Evolutionary conservation across 2,888 invertebrate genomes (phyloP).

Genomic region (Platycheirus albimanus): DNA sequence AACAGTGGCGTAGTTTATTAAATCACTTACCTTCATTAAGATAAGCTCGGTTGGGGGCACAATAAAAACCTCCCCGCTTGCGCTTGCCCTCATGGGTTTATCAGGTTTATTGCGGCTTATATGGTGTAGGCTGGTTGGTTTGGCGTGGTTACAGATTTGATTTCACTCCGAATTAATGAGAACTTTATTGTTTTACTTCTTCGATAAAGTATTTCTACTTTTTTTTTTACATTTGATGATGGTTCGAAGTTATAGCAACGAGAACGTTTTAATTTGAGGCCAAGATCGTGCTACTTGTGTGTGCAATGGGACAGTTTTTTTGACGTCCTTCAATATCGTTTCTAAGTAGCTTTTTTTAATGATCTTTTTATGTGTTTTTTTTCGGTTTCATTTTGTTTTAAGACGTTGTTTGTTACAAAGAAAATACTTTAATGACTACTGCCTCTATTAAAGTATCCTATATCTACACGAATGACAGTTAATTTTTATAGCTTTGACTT

Average conservation of each 20-base stretch:
- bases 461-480: no score
- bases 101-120: constrained; percentile 55
- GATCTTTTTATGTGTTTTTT: not conserved
- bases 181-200: constrained; percentile 52
- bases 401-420: not conserved
- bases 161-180: constrained; percentile 59
- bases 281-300: constrained; percentile 44
- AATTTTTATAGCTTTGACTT: no score
- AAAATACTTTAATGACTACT: not conserved
- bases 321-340: not conserved
- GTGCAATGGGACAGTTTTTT: not conserved
- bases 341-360: not conserved
- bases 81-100: no score
- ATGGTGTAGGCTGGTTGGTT: constrained; percentile 44
- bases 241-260: constrained; percentile 28
- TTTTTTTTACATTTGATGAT: not conserved
- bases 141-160: constrained; percentile 54
- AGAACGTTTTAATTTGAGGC: constrained; percentile 34
- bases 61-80: constrained; percentile 37
- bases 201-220: constrained; percentile 7
- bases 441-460: no score
- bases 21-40: constrained; percentile 65
- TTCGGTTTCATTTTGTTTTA: not conserved
- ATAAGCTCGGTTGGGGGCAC: constrained; percentile 55
- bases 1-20: constrained; percentile 72